A percentile compares a stretch with the other conserved stretches of the same genome.
phyloP scores from a whole-genome alignment of 2,888 invertebrate genomes.

The Dendrolimus houi region DNA sequence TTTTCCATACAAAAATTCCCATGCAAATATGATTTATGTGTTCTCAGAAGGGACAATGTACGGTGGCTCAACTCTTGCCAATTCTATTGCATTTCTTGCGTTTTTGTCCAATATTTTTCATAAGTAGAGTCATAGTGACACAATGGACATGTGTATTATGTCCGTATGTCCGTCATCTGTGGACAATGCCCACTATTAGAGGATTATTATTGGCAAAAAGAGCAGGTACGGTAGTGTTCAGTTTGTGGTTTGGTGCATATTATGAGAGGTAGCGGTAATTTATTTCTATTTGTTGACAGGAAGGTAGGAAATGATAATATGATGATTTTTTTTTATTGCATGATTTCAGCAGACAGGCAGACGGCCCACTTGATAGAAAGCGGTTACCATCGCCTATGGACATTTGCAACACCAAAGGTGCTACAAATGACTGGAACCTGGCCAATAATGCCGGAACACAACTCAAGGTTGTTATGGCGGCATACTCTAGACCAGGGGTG shows the following conservation, averaged over 20 bases:
- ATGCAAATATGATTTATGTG: slow-evolving; percentile 57
- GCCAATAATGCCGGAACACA: no score
- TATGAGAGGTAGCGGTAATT: slow-evolving; percentile 13
- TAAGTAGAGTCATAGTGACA: slow-evolving; percentile 30
- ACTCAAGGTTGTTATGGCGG: no score
- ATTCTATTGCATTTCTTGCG: slow-evolving; percentile 25
- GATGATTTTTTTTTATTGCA: no score
- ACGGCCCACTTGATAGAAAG: no score
- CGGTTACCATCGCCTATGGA: no score
- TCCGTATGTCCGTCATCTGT: slow-evolving; percentile 51
- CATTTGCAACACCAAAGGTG: no score
- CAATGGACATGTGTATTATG: slow-evolving; percentile 37
- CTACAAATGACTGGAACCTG: no score
- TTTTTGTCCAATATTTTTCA: slow-evolving; percentile 24
- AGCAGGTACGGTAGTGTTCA: slow-evolving; percentile 50
- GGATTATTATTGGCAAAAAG: slow-evolving; percentile 69
- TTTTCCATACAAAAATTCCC: slow-evolving; percentile 24
- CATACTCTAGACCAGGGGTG: no score
- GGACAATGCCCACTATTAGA: slow-evolving; percentile 74
- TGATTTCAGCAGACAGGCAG: no score
- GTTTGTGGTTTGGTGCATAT: slow-evolving; percentile 14
- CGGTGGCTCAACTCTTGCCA: slow-evolving; percentile 56
- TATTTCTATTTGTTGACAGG: no score
- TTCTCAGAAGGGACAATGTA: slow-evolving; percentile 46
- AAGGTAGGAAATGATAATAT: no score